Conservation (phyloP, 2,113 vertebrate species). For the Corapipo altera region DNA sequence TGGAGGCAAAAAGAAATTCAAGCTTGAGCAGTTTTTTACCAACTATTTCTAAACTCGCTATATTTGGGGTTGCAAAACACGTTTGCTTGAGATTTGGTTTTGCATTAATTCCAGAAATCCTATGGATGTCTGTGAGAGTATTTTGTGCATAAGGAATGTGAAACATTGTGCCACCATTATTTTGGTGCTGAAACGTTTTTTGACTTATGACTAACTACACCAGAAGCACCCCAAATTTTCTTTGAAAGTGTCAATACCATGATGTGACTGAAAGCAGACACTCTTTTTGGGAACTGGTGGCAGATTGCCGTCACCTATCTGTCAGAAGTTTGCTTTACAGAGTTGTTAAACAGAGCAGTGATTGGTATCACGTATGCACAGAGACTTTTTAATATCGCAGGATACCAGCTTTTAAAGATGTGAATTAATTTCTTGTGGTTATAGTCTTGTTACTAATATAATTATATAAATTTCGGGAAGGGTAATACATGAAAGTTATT, state of each 20-base stretch:
- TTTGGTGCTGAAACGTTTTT: neutral
- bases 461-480: neutral
- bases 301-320: neutral
- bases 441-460: neutral
- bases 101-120: neutral
- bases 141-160: neutral
- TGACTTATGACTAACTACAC: neutral
- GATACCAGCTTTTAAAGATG: neutral
- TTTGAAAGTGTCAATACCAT: neutral
- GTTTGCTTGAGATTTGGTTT: neutral
- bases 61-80: slow-evolving; percentile 27
- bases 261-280: neutral
- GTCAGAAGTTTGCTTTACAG: neutral
- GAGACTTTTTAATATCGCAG: neutral
- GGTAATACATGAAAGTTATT: neutral
- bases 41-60: slow-evolving; percentile 46
- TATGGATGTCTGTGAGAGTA: neutral
- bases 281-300: neutral
- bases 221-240: neutral
- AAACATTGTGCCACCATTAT: neutral
- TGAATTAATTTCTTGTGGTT: neutral
- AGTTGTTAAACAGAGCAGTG: neutral
- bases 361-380: neutral
- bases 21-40: slow-evolving; percentile 6
- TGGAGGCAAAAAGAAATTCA: neutral